Evolutionary conservation across 2,888 invertebrate species (phyloP), one percentile per base, ranked within the genome.

Genomic region (Amphipyra tragopoginis): DNA sequence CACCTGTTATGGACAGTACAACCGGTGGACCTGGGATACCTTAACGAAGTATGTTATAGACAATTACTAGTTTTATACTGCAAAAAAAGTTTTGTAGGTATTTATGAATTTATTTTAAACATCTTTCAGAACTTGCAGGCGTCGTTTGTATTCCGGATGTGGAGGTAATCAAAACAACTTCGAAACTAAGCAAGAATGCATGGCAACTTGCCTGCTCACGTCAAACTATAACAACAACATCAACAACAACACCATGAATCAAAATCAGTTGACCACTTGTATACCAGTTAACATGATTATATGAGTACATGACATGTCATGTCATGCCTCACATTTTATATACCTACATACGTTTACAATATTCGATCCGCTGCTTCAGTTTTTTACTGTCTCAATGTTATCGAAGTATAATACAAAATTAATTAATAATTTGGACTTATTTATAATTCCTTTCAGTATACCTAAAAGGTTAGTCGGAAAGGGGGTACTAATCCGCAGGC

Each of bases 91-190:
- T 21, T 21, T 2, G 33, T 33, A 33, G 33, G 33, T 33, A 33
- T 33, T 21, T 21, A 1, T 21, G 21, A 21, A 33, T 33, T 33
- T 5, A 9, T 8, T 33, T 8, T 21, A 38, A 38, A 29, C 6
- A n/a, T 13, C 21, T 44, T 49, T 0, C 77, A 93, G 93, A 59
- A 70, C 83, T 4, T 93, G 93, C 72, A 87, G 79, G 60, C 82
- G 82, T 7, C 88, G 86, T 0, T 45, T 92, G 13, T 93, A 92
- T 66, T 93, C 93, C 0, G 93, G 93, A 0, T 93, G 93, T 69
- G 93, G 92, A 0, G 93, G 93, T 1, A 93, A 93, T 65, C 92
- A 92, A 65, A 93, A 93, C 61, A 93, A 93, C 69, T 93, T 93
- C 61, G 87, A 93, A 44, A 81, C 86, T 0, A 70, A 72, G 1